Percentiles rank a stretch among this genome's conserved stretches.
Conservation (phyloP, 1,140 invertebrate genomes). For the Platorchestia sp. region DNA sequence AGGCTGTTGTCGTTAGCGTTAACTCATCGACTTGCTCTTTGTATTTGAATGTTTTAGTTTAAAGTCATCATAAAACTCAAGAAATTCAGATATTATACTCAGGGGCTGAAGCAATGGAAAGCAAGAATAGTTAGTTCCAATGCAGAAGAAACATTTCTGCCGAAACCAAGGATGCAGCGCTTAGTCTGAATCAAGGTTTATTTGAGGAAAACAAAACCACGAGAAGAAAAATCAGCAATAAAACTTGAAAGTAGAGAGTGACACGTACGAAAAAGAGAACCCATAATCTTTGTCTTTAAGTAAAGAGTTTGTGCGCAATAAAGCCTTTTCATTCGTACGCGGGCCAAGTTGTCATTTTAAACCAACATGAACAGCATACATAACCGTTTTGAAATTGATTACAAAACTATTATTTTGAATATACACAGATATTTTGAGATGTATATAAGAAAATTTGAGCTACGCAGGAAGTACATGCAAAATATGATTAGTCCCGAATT, state of each 20-base stretch:
- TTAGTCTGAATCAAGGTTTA: background rate
- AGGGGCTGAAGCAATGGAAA: background rate
- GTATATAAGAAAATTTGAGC: background rate
- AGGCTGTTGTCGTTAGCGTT: background rate
- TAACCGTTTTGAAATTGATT: background rate
- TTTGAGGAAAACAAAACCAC: background rate
- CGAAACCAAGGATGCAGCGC: background rate
- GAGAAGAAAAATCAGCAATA: background rate
- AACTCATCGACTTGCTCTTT: background rate
- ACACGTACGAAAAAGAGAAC: background rate
- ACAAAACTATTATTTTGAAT: background rate
- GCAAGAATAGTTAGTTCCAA: background rate
- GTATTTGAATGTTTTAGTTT: background rate
- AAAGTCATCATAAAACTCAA: background rate
- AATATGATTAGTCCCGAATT: background rate
- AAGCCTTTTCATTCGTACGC: background rate
- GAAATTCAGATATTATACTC: background rate
- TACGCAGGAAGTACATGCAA: background rate
- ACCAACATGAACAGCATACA: background rate
- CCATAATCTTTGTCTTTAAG: background rate
- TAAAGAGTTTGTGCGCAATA: background rate
- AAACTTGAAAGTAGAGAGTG: background rate
- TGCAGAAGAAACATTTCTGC: background rate
- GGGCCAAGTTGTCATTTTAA: background rate
- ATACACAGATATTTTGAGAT: background rate